Evolutionary conservation across 1,140 invertebrate genomes (phyloP).

Genomic region (Rhopalosiphum padi): DNA sequence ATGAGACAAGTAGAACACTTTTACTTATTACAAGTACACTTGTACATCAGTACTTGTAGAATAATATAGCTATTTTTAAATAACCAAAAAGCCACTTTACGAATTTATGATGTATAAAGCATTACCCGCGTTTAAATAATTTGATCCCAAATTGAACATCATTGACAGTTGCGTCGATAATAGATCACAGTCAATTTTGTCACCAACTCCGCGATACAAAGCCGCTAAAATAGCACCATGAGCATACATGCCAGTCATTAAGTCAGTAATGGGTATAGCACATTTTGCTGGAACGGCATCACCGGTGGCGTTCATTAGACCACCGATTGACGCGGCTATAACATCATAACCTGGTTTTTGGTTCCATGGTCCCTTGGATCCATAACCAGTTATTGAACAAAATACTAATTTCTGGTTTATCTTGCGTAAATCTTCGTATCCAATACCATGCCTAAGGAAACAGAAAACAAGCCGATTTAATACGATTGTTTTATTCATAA

Average conservation of each 20-base stretch:
- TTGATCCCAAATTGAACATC: constrained; percentile 88
- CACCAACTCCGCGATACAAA: constrained; percentile 82
- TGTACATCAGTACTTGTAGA: background rate
- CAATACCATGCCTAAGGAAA: constrained; percentile 70
- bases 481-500: background rate
- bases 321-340: constrained; percentile 91
- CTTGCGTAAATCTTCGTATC: constrained; percentile 76
- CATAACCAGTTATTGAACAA: constrained; percentile 94
- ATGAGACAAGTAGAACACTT: background rate
- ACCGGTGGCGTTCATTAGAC: constrained; percentile 89
- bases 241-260: constrained; percentile 92
- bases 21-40: background rate
- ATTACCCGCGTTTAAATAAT: constrained; percentile 84
- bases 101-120: background rate
- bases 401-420: constrained; percentile 87
- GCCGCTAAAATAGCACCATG: constrained; percentile 96
- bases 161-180: constrained; percentile 89
- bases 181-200: constrained; percentile 94
- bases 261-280: constrained; percentile 91
- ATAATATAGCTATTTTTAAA: background rate
- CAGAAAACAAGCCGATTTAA: background rate
- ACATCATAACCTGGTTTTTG: constrained; percentile 93
- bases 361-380: constrained; percentile 83
- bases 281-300: constrained; percentile 88
- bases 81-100: background rate